Evolutionary conservation across 1,140 invertebrate species (phyloP), one percentile per base, ranked within the genome.

Genomic region (Drosophila biarmipes): DNA sequence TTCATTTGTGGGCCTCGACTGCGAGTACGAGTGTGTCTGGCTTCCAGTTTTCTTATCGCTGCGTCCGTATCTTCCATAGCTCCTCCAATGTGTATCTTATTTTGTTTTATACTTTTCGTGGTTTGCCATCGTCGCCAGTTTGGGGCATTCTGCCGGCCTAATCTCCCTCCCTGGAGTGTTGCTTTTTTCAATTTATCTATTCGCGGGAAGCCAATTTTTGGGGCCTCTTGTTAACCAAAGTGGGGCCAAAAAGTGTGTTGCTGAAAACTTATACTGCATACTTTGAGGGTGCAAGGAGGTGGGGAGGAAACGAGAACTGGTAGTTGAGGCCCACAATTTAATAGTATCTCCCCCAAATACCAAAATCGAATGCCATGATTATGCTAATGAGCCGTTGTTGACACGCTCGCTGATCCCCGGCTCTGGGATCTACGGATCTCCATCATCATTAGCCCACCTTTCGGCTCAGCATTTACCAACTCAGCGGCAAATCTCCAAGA

Each of bases 21-120:
- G 40, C 34, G 59, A 37, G 24, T 29, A 1, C 42, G 61, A 38
- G 63, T 55, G 69, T 72, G 61, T 59, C 69, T 87, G 66, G 82
- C 82, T 86, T 82, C 79, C 75, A 87, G 82, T 87, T 87, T 81
- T 72, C 69, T 76, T 86, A 86, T 86, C 82, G 78, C 34, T 3
- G 42, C 69, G 45, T 81, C 74, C 75, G 78, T 72, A 82, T 87
- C 82, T 86, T 35, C 6, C 29, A 34, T 43, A 37, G 63, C 15
- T 53, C 63, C 34, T 74, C 29, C 17, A 19, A 24, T 49, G 15
- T 31, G 43, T 53, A 12, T 40, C 42, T 53, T 57, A 45, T 42
- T 37, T 57, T 37, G 21, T 29, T 69, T 34, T 52, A 24, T 54
- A 10, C 21, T n/a, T 24, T 51, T 40, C 29, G 37, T 63, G 72